Base-by-base conservation (phyloP, 2,797 vertebrate genomes). In the Gallinago solitaria region DNA sequence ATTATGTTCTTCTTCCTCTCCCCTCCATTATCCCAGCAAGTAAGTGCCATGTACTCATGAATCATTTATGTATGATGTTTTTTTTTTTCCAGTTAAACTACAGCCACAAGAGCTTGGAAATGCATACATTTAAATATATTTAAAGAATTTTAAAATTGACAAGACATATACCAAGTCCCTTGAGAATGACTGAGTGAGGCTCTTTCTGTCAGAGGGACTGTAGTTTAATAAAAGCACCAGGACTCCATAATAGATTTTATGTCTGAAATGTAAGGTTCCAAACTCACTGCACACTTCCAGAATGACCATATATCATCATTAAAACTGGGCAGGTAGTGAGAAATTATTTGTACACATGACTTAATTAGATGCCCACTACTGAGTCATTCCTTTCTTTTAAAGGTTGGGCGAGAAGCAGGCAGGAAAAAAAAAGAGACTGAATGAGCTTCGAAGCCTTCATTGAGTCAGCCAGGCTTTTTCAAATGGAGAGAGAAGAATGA, bases 61-160 rank as follows among this genome's bases (percentile, higher is more conserved):
- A 97, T 96, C 37, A 84, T 93, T 95, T 56, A 89, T 93, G 50
- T 35, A 25, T 43, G 43, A 32, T 5, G 21, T 11, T 39, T 50
- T 60, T 70, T 60, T 70, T 81, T 57, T 53, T 45, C 11, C 32
- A 41, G 48, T 79, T 80, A 87, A 94, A 27, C 65, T 74, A 16
- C 65, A 54, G 41, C 60, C 61, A 56, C 81, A 59, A 77, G 45
- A 92, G 32, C 61, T 83, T 73, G 68, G 67, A 90, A 95, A 89
- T 94, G 84, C 85, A 79, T 95, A 70, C 5, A 93, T 96, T 95
- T 96, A 68, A 96, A 96, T 96, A 90, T 50, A 83, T 89, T 96
- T 83, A 23, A 87, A 90, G 43, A 82, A 91, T 79, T 87, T 61
- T 4, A 60, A 93, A 90, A 93, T 89, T 87, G 90, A 73, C 89